Percentiles rank a stretch among this genome's conserved stretches.
These are phyloP conservation scores for Leucoptera coffeella DNA, from an alignment of 2,888 invertebrate genomes.

Conservation along the genomic window DNA sequence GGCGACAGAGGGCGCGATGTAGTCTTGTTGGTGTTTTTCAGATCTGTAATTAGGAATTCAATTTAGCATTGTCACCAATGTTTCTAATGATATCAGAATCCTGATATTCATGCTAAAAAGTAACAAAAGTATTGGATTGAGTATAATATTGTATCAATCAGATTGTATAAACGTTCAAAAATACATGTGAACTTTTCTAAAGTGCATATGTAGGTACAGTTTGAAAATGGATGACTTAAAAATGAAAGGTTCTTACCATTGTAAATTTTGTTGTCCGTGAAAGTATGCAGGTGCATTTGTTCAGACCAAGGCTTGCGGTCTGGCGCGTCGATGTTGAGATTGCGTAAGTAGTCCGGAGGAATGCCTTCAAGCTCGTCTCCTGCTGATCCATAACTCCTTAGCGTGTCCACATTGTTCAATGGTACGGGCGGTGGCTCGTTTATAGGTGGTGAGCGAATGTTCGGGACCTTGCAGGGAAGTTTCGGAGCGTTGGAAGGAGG, in stretches of 20 bases:
- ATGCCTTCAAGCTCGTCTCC: conserved; percentile 89
- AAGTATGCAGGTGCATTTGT: conserved; percentile 73
- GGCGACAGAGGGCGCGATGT: background rate
- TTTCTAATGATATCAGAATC: too few species aligned
- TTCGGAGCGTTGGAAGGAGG: conserved; percentile 16
- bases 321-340: conserved; percentile 70
- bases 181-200: too few species aligned
- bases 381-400: conserved; percentile 89
- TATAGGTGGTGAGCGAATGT: conserved; percentile 88
- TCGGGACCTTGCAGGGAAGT: conserved; percentile 64
- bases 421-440: conserved; percentile 51
- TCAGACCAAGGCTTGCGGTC: conserved; percentile 81
- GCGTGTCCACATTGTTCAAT: conserved; percentile 81
- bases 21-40: conserved; percentile 15
- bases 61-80: too few species aligned
- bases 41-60: conserved; percentile 11
- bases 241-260: too few species aligned
- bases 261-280: conserved; percentile 77
- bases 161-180: too few species aligned
- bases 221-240: too few species aligned
- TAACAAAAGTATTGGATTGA: too few species aligned
- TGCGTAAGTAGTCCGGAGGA: conserved; percentile 76
- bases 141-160: too few species aligned
- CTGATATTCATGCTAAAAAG: too few species aligned
- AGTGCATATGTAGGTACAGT: background rate